Conservation (phyloP, 2,888 invertebrate genomes). For the Brachynemurus nebulosus region DNA sequence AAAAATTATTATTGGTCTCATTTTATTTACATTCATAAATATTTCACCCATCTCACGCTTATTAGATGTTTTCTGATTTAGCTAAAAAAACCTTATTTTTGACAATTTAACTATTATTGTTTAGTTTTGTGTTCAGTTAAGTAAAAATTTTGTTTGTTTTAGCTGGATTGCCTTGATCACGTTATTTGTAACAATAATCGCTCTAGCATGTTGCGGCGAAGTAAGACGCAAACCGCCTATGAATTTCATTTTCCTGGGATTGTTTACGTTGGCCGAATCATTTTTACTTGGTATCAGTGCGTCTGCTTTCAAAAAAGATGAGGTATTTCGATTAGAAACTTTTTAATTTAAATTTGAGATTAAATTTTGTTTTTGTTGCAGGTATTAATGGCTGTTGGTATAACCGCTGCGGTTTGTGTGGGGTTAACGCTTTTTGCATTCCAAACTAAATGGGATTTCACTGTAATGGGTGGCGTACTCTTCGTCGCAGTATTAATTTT, state of each 20-base stretch:
- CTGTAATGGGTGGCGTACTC: conserved; percentile 61
- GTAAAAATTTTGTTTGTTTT: neutral
- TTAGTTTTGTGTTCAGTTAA: neutral
- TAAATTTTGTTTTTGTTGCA: conserved; percentile 26
- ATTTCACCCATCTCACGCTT: too few species aligned
- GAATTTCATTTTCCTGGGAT: conserved; percentile 74
- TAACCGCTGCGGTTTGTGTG: conserved; percentile 75
- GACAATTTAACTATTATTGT: neutral
- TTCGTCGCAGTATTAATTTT: conserved; percentile 62
- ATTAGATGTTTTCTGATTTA: too few species aligned
- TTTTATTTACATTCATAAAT: too few species aligned
- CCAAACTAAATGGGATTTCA: conserved; percentile 84
- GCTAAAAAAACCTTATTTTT: too few species aligned
- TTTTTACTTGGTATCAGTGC: conserved; percentile 65
- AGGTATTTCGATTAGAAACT: conserved; percentile 33
- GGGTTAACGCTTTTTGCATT: conserved; percentile 83
- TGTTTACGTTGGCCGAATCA: conserved; percentile 74
- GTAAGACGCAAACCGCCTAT: conserved; percentile 72
- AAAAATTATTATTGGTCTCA: too few species aligned
- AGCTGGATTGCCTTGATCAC: conserved; percentile 26
- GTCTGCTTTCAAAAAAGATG: conserved; percentile 41
- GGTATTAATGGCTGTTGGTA: conserved; percentile 80
- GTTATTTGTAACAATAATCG: conserved; percentile 57
- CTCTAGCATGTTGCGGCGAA: conserved; percentile 74
- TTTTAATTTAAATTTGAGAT: neutral